phyloP scores from a whole-genome alignment of 2,113 vertebrate genomes.

The Gymnocephalus cernua region DNA sequence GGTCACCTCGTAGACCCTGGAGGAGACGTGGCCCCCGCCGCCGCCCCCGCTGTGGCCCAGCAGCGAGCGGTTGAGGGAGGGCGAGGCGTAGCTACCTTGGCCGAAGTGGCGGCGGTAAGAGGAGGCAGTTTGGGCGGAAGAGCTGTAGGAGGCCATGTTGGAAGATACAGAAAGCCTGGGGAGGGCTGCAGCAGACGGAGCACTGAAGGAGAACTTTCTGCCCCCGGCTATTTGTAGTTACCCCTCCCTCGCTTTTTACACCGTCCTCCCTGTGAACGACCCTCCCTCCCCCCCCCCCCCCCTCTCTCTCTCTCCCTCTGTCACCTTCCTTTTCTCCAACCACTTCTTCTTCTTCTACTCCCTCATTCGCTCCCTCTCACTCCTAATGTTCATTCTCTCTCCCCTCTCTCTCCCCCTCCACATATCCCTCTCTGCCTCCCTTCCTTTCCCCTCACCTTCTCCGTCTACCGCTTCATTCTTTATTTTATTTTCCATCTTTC shows the following conservation, averaged over 20 bases:
- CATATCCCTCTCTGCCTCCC: no score
- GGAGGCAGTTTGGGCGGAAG: constrained; percentile 87
- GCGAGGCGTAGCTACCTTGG: constrained; percentile 77
- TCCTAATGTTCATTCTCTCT: no score
- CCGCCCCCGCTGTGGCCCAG: constrained; percentile 66
- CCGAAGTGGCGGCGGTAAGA: constrained; percentile 91
- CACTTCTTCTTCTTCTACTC: background rate
- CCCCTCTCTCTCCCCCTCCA: no score
- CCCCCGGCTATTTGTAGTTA: constrained; percentile 68
- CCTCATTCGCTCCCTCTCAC: background rate
- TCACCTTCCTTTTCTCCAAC: background rate
- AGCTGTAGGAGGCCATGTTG: constrained; percentile 90
- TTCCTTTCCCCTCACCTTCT: no score
- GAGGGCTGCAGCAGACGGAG: constrained; percentile 33
- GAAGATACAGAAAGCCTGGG: constrained; percentile 29
- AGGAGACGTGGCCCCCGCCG: constrained; percentile 64
- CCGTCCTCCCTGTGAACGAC: constrained; percentile 3
- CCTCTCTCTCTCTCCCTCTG: background rate
- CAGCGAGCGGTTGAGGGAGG: constrained; percentile 84
- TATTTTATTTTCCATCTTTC: no score
- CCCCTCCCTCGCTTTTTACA: constrained; percentile 8
- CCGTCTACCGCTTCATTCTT: background rate
- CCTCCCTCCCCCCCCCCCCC: background rate
- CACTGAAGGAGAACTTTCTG: constrained; percentile 18
- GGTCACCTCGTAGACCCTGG: constrained; percentile 92